Percentiles rank a stretch among this genome's conserved stretches.
Evolutionary conservation across 2,888 invertebrate species (phyloP).

Genomic region (Encarsia formosa): DNA sequence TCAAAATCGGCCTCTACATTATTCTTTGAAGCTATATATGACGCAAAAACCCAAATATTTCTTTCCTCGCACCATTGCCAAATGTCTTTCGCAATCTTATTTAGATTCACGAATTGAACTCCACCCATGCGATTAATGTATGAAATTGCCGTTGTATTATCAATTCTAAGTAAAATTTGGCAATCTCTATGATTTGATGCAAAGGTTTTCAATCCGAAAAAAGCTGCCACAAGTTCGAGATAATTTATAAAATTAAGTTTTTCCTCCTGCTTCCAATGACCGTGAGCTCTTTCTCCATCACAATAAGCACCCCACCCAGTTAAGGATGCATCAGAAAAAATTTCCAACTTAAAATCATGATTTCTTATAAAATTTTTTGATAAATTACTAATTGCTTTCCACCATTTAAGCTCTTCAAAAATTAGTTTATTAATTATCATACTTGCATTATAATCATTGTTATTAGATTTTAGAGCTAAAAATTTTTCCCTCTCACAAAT

Average conservation of each 20-base stretch:
- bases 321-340: conserved; percentile 1
- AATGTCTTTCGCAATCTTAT: conserved; percentile 22
- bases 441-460: background rate
- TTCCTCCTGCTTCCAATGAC: background rate
- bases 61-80: conserved; percentile 29
- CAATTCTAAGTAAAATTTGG: conserved; percentile 27
- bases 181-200: conserved; percentile 9
- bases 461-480: background rate
- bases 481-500: background rate
- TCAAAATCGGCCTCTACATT: conserved; percentile 31
- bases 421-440: background rate
- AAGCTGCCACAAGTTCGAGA: conserved; percentile 2
- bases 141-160: conserved; percentile 31
- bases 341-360: conserved; percentile 12
- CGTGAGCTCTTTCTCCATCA: background rate
- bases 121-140: conserved; percentile 30
- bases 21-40: conserved; percentile 27
- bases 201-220: conserved; percentile 2
- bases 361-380: background rate
- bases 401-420: background rate
- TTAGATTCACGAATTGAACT: conserved; percentile 23
- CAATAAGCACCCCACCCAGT: conserved; percentile 10
- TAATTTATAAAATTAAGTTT: background rate
- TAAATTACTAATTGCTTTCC: background rate
- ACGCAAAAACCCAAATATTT: conserved; percentile 28